Percentiles rank a stretch among this genome's conserved stretches.
Conservation (phyloP, 2,797 vertebrate species). For the Avahi laniger region DNA sequence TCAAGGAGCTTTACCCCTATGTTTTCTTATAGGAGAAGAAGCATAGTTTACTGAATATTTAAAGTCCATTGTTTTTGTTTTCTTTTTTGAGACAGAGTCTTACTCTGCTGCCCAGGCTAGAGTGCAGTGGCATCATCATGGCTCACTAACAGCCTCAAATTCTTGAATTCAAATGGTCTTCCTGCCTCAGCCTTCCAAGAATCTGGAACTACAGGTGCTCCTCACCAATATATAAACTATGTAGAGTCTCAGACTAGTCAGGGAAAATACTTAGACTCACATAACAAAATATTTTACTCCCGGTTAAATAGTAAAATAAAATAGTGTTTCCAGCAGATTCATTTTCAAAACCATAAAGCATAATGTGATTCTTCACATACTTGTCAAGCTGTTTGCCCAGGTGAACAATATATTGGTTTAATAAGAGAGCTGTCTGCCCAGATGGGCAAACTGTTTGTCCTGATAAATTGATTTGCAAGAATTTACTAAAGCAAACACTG, state of each 20-base stretch:
- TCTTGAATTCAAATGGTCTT: too few relatives aligned
- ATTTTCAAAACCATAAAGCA: neutral
- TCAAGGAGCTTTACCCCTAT: neutral
- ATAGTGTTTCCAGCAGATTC: neutral
- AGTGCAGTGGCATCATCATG: too few relatives aligned
- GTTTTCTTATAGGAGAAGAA: neutral
- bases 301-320: neutral
- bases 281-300: neutral
- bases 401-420: slow-evolving; percentile 25
- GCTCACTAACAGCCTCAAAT: too few relatives aligned
- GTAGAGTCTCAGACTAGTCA: neutral
- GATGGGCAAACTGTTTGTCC: slow-evolving; percentile 60
- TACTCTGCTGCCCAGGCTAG: too few relatives aligned
- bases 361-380: neutral
- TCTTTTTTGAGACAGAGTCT: too few relatives aligned
- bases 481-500: slow-evolving; percentile 60
- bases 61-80: too few relatives aligned
- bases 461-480: slow-evolving; percentile 65
- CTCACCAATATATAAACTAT: neutral
- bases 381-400: slow-evolving; percentile 33
- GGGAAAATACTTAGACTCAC: neutral
- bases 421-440: slow-evolving; percentile 54
- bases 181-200: too few relatives aligned
- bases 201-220: too few relatives aligned
- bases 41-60: too few relatives aligned